Conservation (phyloP, 2,888 invertebrate genomes). For the Norana najaformis region DNA sequence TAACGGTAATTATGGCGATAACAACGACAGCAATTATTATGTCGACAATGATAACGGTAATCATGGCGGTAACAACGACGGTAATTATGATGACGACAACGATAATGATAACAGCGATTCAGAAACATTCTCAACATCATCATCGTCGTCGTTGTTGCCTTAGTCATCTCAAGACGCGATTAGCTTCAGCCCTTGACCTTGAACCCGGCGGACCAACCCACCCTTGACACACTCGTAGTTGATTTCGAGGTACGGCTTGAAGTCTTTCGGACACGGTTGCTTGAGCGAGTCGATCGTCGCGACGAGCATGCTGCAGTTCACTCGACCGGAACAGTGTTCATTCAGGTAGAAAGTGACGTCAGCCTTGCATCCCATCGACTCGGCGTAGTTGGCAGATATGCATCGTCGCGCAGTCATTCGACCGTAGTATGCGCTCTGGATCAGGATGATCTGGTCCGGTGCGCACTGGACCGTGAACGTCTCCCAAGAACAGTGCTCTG, state of each 20-base stretch:
- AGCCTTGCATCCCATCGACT: slow-evolving; percentile 39
- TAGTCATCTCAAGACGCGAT: not conserved
- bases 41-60: not conserved
- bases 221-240: slow-evolving; percentile 39
- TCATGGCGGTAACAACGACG: not conserved
- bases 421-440: slow-evolving; percentile 39
- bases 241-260: slow-evolving; percentile 42
- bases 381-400: slow-evolving; percentile 39
- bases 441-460: slow-evolving; percentile 37
- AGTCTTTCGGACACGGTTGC: slow-evolving; percentile 42
- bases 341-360: slow-evolving; percentile 38
- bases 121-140: not conserved
- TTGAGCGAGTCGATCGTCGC: slow-evolving; percentile 39
- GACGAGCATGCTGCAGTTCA: slow-evolving; percentile 38
- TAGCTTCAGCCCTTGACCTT: too few species aligned
- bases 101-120: not conserved
- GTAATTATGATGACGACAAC: not conserved
- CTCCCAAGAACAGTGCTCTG: slow-evolving; percentile 40
- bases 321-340: slow-evolving; percentile 36
- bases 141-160: not conserved
- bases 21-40: not conserved
- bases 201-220: too few species aligned
- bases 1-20: not conserved
- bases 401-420: slow-evolving; percentile 40
- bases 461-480: slow-evolving; percentile 37